These are phyloP conservation scores for Rhadina sibilatrix DNA, from an alignment of 2,113 vertebrate species.

Conservation along the genomic window DNA sequence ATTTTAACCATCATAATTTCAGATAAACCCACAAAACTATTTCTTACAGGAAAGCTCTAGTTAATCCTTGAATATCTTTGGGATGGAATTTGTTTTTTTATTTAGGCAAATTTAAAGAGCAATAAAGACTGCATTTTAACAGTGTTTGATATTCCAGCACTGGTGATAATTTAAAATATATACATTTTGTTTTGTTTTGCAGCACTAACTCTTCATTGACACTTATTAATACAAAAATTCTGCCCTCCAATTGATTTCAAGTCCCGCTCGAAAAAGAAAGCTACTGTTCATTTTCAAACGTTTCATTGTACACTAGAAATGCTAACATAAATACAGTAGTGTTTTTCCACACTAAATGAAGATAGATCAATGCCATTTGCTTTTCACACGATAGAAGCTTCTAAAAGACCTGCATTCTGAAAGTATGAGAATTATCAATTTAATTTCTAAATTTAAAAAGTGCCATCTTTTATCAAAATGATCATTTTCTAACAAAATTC, in stretches of 20 bases:
- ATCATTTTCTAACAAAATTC: background rate
- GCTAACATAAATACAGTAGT: slow-evolving; percentile 30
- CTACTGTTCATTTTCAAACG: slow-evolving; percentile 52
- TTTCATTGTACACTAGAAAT: slow-evolving; percentile 40
- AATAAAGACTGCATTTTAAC: slow-evolving; percentile 63
- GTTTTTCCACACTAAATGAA: slow-evolving; percentile 29
- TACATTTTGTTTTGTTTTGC: slow-evolving; percentile 62
- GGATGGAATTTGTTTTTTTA: slow-evolving; percentile 61
- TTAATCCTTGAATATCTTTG: slow-evolving; percentile 61
- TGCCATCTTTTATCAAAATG: background rate
- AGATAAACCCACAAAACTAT: slow-evolving; percentile 76
- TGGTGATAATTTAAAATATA: slow-evolving; percentile 57
- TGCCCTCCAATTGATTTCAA: slow-evolving; percentile 23
- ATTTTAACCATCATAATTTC: slow-evolving; percentile 76
- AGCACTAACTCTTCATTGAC: slow-evolving; percentile 47
- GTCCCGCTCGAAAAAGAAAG: slow-evolving; percentile 34
- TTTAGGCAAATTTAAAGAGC: slow-evolving; percentile 50
- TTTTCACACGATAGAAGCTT: background rate
- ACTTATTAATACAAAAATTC: slow-evolving; percentile 56
- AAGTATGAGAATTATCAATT: background rate
- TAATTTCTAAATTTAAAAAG: background rate
- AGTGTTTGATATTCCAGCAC: slow-evolving; percentile 53
- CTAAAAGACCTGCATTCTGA: background rate
- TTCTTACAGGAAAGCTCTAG: slow-evolving; percentile 51
- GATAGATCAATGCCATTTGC: slow-evolving; percentile 36